Evolutionary conservation across 2,888 invertebrate species (phyloP), one percentile per base, ranked within the genome.

Genomic region (Drosophila differens): DNA sequence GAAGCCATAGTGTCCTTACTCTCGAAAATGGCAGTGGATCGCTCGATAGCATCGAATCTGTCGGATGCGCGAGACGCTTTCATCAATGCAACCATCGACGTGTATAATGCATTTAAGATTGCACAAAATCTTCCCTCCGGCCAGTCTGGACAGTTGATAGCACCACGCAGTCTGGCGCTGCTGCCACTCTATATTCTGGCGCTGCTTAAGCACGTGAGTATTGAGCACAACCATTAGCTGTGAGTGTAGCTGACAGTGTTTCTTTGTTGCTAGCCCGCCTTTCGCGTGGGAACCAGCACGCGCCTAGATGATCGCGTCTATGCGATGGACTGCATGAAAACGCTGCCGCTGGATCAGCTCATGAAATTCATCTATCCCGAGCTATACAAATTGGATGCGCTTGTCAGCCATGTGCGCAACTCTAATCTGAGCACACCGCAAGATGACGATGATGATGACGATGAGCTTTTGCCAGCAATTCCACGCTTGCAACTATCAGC

Each of bases 21-120:
- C 35, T 96, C 98, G 32, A 99, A 99, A 95, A 99, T 99, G 99
- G 99, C 99, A 75, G 99, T 98, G 72, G 99, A 99, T 93, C 95
- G 98, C 53, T 97, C 97, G 75, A 94, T 97, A 88, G 95, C 96
- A 51, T 96, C 98, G 33, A 98, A 97, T 58, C 94, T 99, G 91
- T 95, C 96, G 10, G 99, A 99, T 93, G 99, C 99, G 0, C 95
- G 99, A 51, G 99, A 99, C 93, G 99, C 99, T 16, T 95, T 99
- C 66, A 97, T 98, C 83, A 99, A 99, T 94, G 98, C 98, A 32
- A 98, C 97, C 1, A 96, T 98, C 70, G 99, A 99, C 94, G 96
- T 97, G 76, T 93, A 98, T 59, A 95, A 96, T 74, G 95, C 97
- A 67, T 97, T 96, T 91, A 96, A 96, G 91, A 91, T 95, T 69